A percentile compares a stretch with the other conserved stretches of the same genome.
Conservation (phyloP, 2,888 invertebrate genomes). For the Callyntrura guangdongensis region DNA sequence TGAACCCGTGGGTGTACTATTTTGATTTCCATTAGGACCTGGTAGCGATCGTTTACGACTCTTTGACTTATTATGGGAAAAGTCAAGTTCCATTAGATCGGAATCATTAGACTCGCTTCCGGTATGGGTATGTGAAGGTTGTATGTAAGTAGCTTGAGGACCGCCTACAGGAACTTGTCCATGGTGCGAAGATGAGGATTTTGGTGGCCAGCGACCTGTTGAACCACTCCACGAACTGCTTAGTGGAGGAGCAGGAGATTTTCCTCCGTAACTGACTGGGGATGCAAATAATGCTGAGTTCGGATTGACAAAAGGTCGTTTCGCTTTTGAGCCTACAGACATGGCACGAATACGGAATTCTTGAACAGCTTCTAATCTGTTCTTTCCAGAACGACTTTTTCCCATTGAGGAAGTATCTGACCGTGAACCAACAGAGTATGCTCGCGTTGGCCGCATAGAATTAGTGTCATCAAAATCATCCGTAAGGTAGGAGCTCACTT, state of each 20-base stretch:
- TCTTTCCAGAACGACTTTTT: constrained; percentile 80
- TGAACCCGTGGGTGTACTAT: constrained; percentile 77
- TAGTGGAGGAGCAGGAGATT: constrained; percentile 88
- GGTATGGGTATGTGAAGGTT: constrained; percentile 67
- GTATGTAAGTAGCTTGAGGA: constrained; percentile 57
- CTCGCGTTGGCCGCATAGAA: constrained; percentile 89
- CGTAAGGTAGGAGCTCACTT: constrained; percentile 91
- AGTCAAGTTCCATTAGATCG: constrained; percentile 84
- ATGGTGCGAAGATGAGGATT: constrained; percentile 29
- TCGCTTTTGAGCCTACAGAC: constrained; percentile 89
- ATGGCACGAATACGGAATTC: constrained; percentile 90
- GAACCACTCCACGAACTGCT: constrained; percentile 87
- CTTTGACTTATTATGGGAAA: constrained; percentile 83
- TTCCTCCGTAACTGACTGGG: constrained; percentile 80
- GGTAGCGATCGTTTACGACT: constrained; percentile 83
- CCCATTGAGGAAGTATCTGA: constrained; percentile 87
- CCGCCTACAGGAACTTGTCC: constrained; percentile 49
- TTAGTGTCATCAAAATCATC: constrained; percentile 88
- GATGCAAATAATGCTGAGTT: constrained; percentile 80
- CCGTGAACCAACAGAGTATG: constrained; percentile 95
- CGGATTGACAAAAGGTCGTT: constrained; percentile 78
- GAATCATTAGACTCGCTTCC: constrained; percentile 82
- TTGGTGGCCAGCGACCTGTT: constrained; percentile 87
- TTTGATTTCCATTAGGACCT: constrained; percentile 79
- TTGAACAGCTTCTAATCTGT: constrained; percentile 83